phyloP scores from a whole-genome alignment of 2,888 invertebrate genomes.

The Gerris lacustris region DNA sequence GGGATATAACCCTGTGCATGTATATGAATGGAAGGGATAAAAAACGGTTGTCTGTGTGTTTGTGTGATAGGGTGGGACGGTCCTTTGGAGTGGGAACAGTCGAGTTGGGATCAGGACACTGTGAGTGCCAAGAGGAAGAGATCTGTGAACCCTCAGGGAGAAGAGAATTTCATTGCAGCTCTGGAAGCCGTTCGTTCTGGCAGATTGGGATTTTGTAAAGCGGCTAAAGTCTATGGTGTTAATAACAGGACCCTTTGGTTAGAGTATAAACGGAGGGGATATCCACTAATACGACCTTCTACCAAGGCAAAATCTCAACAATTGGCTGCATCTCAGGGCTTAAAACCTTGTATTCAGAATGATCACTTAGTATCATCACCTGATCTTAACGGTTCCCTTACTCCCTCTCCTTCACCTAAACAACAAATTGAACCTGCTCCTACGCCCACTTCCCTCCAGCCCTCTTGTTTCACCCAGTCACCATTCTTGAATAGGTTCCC shows the following conservation, averaged over 20 bases:
- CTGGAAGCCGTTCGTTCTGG: conserved; percentile 70
- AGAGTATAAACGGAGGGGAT: conserved; percentile 72
- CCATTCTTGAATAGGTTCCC: not conserved
- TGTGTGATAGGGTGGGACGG: conserved; percentile 3
- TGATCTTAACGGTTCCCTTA: conserved; percentile 12
- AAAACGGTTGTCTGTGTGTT: not conserved
- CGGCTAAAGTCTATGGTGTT: conserved; percentile 69
- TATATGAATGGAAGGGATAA: not conserved
- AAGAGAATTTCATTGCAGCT: conserved; percentile 69
- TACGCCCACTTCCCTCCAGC: not conserved
- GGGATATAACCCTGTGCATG: not conserved
- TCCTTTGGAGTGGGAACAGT: not conserved
- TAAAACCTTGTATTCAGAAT: too few species aligned
- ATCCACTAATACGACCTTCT: conserved; percentile 66
- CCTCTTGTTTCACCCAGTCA: not conserved
- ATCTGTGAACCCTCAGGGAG: conserved; percentile 63
- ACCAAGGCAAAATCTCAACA: conserved; percentile 49
- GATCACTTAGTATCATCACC: not conserved
- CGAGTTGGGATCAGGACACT: not conserved
- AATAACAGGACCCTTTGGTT: conserved; percentile 76
- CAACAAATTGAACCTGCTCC: not conserved
- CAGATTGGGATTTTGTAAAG: conserved; percentile 75
- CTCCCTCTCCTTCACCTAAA: conserved; percentile 7
- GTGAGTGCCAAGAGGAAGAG: conserved; percentile 43
- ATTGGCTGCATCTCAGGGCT: not conserved